A percentile compares a stretch with the other conserved stretches of the same genome.
Conservation (phyloP, 2,888 invertebrate species). For the Parnassius orleans region DNA sequence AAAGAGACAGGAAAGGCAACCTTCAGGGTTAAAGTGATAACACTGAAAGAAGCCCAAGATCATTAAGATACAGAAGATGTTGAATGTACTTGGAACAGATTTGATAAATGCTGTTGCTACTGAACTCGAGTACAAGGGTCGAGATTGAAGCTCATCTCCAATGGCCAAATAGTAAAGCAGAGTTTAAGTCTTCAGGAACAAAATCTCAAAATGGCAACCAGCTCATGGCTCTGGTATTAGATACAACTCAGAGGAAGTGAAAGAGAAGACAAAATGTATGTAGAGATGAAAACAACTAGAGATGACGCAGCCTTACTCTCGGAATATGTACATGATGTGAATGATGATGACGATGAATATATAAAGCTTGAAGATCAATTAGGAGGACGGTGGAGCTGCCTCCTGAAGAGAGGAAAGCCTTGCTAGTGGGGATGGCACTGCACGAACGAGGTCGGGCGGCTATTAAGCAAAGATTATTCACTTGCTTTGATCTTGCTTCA, state of each 20-base stretch:
- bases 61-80: constrained; percentile 78
- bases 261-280: constrained; percentile 78
- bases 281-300: constrained; percentile 77
- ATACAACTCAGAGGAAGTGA: constrained; percentile 61
- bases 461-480: constrained; percentile 83
- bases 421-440: constrained; percentile 88
- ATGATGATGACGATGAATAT: constrained; percentile 65
- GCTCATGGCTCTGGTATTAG: constrained; percentile 83
- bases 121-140: constrained; percentile 58
- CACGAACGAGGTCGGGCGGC: constrained; percentile 89
- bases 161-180: constrained; percentile 83
- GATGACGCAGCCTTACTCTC: constrained; percentile 79
- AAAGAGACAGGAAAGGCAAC: constrained; percentile 87
- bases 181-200: constrained; percentile 75
- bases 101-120: constrained; percentile 77
- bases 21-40: constrained; percentile 84
- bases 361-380: constrained; percentile 88
- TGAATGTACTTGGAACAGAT: constrained; percentile 77
- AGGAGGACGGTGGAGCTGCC: constrained; percentile 87
- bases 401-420: constrained; percentile 83
- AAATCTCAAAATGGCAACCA: constrained; percentile 85
- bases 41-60: constrained; percentile 70
- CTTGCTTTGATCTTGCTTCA: constrained; percentile 85
- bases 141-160: constrained; percentile 84
- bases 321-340: constrained; percentile 59